phyloP scores from a whole-genome alignment of 2,888 invertebrate species.

The Periphyllus acericola region DNA sequence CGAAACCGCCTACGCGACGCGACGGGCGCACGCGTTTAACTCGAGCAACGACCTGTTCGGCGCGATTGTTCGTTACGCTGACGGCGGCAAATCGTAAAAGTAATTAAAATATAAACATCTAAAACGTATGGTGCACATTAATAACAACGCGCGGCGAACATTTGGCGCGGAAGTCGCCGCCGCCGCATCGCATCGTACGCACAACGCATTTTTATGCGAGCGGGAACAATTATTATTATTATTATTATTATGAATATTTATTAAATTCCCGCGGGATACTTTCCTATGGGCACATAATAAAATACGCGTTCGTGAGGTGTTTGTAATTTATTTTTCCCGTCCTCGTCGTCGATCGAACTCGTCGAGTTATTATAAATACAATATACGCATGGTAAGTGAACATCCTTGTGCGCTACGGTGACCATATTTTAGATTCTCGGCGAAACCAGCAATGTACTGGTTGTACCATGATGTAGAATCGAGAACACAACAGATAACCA shows the following conservation, averaged over 20 bases:
- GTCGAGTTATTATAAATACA: too few relatives aligned
- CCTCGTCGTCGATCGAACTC: too few relatives aligned
- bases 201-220: not conserved
- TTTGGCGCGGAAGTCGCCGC: not conserved
- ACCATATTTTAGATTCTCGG: too few relatives aligned
- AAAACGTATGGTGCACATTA: not conserved
- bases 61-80: not conserved
- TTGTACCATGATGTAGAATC: too few relatives aligned
- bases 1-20: slow-evolving; percentile 12
- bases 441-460: too few relatives aligned
- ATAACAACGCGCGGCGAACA: not conserved
- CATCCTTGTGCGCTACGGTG: too few relatives aligned
- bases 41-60: not conserved
- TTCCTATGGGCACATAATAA: not conserved
- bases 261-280: not conserved
- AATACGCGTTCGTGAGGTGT: too few relatives aligned
- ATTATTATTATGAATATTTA: not conserved
- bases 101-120: not conserved
- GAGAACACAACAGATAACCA: too few relatives aligned
- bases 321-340: too few relatives aligned
- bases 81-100: slow-evolving; percentile 1
- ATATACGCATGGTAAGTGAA: too few relatives aligned
- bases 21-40: not conserved
- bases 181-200: not conserved
- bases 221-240: not conserved